Base-by-base conservation (phyloP, 2,113 vertebrate genomes). In the Oostethus manadensis region DNA sequence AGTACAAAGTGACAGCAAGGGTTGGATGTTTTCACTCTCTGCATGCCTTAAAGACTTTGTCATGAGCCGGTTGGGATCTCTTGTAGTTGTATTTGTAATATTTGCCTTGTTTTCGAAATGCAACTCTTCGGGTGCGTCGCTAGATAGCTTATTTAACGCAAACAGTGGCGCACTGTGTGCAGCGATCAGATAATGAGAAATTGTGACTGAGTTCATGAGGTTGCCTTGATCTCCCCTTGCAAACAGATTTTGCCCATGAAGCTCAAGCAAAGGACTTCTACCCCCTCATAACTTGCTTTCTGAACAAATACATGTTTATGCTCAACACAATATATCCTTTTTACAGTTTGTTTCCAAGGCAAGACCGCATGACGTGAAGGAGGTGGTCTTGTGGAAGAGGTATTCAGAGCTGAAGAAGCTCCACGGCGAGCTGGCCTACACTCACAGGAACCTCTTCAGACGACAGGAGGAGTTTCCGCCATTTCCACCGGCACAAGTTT, bases 401-500 rank as follows among this genome's bases (percentile, higher is more conserved):
- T 96, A 93, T 77, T 92, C 92, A 0, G 94, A 96, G 82, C 89
- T 96, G 60, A 93, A 92, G 79, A 95, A 93, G 84, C 90, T 96
- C 22, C 93, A 96, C 0, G 89, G 90, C 8, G 94, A 96, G 78
- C 70, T 96, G 79, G 90, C 92, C 45, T 95, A 93, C 74, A 95
- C 92, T 1, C 94, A 96, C 71, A 89, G 91, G 51, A 95, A 96
- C 81, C 89, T 96, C 61, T 96, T 96, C 82, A 86, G 94, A 3
- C 85, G 90, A 48, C 79, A 87, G 9, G 93, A 96, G 74, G 93
- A 94, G 60, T 96, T 96, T 61, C 94, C 94, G 0, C 29, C 91
- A 5, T 96, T 96, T 59, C 93, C 94, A 0, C 83, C 87, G 0
- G 91, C 91, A 8, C 93, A 94, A 64, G 78, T 95, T 20, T 96